Conservation (phyloP, 2,113 vertebrate species). For the Pycnonotus jocosus region DNA sequence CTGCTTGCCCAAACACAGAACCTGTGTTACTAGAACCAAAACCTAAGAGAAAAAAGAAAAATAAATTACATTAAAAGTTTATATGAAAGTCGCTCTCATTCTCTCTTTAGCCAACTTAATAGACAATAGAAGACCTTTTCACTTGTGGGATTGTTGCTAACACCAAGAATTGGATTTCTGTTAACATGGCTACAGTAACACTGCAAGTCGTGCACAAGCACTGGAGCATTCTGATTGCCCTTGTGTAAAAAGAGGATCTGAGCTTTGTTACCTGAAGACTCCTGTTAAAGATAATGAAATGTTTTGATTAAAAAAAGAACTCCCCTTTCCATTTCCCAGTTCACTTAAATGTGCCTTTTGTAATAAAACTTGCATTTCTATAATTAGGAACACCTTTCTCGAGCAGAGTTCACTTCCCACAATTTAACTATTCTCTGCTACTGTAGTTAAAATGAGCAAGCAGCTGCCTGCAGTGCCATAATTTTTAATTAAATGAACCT, state of each 20-base stretch:
- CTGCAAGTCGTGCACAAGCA: neutral
- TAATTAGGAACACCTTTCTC: constrained; percentile 32
- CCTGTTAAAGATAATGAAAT: constrained; percentile 9
- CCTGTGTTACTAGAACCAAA: constrained; percentile 80
- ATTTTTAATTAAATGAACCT: constrained; percentile 47
- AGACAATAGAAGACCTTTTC: neutral
- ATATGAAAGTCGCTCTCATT: neutral
- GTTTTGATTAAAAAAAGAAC: constrained; percentile 23
- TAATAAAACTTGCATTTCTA: constrained; percentile 20
- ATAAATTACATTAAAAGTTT: neutral
- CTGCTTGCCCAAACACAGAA: constrained; percentile 85
- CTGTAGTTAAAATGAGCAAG: constrained; percentile 40
- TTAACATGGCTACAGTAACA: neutral
- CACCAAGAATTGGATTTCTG: neutral
- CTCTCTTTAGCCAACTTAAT: neutral
- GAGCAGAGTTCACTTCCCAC: constrained; percentile 16
- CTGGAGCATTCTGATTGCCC: neutral
- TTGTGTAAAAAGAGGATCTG: neutral
- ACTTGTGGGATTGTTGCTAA: neutral
- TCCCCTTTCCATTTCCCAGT: neutral
- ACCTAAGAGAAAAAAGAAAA: constrained; percentile 30
- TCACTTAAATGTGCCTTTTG: neutral
- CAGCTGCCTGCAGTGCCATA: constrained; percentile 5
- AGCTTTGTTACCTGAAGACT: constrained; percentile 24
- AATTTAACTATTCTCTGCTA: neutral